A percentile compares a stretch with the other conserved stretches of the same genome.
Evolutionary conservation across 2,797 vertebrate species (phyloP).

Genomic region (Eurystomus glaucurus): DNA sequence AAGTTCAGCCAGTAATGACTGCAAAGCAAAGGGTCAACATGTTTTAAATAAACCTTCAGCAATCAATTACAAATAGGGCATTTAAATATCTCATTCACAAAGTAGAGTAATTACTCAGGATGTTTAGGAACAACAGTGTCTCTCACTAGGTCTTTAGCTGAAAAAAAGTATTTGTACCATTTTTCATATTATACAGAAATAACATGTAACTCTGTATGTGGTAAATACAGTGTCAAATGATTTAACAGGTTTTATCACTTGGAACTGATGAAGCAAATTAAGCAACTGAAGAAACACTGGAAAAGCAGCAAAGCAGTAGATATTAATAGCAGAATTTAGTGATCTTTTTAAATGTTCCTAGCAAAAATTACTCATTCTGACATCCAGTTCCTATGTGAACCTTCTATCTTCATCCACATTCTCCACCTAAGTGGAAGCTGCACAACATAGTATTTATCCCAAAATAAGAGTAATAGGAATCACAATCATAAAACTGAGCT

Average conservation of each 20-base stretch:
- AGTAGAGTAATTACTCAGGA: neutral
- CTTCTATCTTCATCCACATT: neutral
- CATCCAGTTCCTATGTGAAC: neutral
- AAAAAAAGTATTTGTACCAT: neutral
- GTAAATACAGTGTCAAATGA: slow-evolving; percentile 53
- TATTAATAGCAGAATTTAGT: slow-evolving; percentile 54
- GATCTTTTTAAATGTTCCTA: slow-evolving; percentile 32
- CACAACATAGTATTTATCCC: neutral
- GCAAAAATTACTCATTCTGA: neutral
- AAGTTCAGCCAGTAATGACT: neutral
- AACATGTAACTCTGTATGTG: neutral
- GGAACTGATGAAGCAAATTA: slow-evolving; percentile 62
- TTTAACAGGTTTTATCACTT: slow-evolving; percentile 55
- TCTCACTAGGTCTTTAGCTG: neutral
- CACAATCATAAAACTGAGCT: neutral
- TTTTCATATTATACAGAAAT: neutral
- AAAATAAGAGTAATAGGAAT: neutral
- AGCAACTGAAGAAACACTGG: slow-evolving; percentile 51
- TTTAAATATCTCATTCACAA: neutral
- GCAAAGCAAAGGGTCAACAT: neutral
- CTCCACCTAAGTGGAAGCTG: neutral
- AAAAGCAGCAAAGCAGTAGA: slow-evolving; percentile 48
- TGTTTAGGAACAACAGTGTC: neutral
- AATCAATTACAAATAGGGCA: neutral
- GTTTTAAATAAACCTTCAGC: neutral